These are phyloP conservation scores for Apeltes quadracus DNA, from an alignment of 2,113 vertebrate genomes.

Conservation along the genomic window DNA sequence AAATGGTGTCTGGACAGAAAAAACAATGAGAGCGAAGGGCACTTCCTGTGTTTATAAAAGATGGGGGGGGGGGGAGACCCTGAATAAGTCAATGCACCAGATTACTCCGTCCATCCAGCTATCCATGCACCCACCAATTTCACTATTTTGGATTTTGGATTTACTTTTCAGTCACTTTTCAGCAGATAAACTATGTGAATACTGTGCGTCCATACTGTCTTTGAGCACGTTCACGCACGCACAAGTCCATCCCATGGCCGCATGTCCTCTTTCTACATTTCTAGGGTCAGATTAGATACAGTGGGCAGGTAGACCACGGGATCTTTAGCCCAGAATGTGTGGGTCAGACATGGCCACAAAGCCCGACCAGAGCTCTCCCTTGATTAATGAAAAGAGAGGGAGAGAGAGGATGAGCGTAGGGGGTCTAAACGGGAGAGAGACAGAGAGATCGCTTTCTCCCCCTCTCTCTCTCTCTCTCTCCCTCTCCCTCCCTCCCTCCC, in stretches of 20 bases:
- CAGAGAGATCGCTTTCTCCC: constrained; percentile 61
- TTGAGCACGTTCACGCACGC: background rate
- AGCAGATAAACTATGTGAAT: background rate
- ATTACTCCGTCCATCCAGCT: constrained; percentile 54
- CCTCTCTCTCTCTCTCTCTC: constrained; percentile 26
- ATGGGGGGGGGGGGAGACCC: constrained; percentile 68
- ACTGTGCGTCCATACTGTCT: background rate
- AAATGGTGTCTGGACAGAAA: constrained; percentile 78
- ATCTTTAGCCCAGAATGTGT: constrained; percentile 76
- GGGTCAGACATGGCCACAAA: constrained; percentile 45
- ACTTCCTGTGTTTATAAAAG: constrained; percentile 86
- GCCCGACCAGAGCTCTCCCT: constrained; percentile 45
- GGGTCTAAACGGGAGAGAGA: constrained; percentile 72
- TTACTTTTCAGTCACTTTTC: constrained; percentile 7
- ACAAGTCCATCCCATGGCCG: background rate
- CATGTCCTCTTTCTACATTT: constrained; percentile 63
- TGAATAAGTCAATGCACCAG: constrained; percentile 73
- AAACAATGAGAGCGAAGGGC: constrained; percentile 81
- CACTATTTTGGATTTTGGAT: constrained; percentile 4
- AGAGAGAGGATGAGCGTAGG: constrained; percentile 47
- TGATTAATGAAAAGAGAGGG: constrained; percentile 73
- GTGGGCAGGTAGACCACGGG: constrained; percentile 77
- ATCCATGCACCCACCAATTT: constrained; percentile 36
- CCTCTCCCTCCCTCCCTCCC: constrained; percentile 34
- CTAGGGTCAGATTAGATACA: constrained; percentile 81